Base-by-base conservation (phyloP, 1,140 invertebrate species). In the Trachymyrmex cornetzi region DNA sequence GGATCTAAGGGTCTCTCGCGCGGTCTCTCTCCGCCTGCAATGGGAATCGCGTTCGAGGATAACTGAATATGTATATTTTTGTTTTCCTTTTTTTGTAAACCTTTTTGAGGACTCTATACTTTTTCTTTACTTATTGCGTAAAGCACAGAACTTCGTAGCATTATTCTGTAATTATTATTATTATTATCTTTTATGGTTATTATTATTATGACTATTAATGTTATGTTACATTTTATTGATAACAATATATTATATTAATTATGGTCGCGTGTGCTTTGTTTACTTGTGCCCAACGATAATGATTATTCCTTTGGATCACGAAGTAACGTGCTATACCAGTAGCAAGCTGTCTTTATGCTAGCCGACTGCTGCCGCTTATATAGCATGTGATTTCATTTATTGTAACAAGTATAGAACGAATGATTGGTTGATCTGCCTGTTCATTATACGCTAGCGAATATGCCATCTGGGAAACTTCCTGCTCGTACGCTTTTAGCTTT, bases 151-250 rank as follows among this genome's bases (percentile, higher is more conserved):
- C 85, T 90, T 91, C 79, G 87, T 89, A 93, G 92, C 91, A 89
- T 92, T 92, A 94, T 91, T 90, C 88, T 94, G 91, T 94, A 94
- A 94, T 93, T 94, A 93, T 94, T 92, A 91, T 94, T 92, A 91
- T 92, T 92, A 89, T 86, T 91, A 89, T 92, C 90, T 90, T 91
- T 92, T 92, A 94, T 94, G 93, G 92, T 91, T 89, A 84, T 87
- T 89, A 89, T 92, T 89, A 93, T 92, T 92, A 92, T 86, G 55
- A 92, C 92, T 93, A 93, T 95, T 94, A 94, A 94, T 94, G 94
- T 95, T 94, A 94, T 94, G 94, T 95, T 95, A 95, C 91, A 95
- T 94, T 95, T 95, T 95, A 95, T 95, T 94, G 93, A 94, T 95
- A 94, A 93, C 93, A 95, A 95, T 95, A 94, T 94, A 95, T 95